These are phyloP conservation scores for Trisateles emortualis DNA, from an alignment of 2,888 invertebrate species.

Conservation along the genomic window DNA sequence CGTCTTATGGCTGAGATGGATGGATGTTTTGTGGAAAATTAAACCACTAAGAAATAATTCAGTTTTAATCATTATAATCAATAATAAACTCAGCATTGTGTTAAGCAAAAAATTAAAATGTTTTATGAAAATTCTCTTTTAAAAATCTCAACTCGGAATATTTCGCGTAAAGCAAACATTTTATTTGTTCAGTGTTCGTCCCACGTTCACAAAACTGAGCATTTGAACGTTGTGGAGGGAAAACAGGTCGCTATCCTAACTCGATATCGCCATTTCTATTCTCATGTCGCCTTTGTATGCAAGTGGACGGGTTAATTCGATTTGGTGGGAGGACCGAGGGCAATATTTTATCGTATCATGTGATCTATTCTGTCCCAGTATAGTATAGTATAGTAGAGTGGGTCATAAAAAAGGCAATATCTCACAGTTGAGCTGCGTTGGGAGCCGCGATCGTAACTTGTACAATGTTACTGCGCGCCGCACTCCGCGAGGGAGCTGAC, in stretches of 20 bases:
- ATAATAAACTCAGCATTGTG: too few relatives aligned
- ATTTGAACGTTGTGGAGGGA: conserved; percentile 64
- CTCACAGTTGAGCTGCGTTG: conserved; percentile 84
- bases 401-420: conserved; percentile 86
- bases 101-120: too few relatives aligned
- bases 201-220: conserved; percentile 52
- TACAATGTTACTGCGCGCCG: conserved; percentile 83
- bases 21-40: too few relatives aligned
- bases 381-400: conserved; percentile 84
- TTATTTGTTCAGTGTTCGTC: conserved; percentile 55
- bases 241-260: conserved; percentile 77
- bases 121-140: conserved; percentile 28
- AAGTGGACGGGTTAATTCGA: conserved; percentile 87
- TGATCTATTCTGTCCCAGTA: conserved; percentile 84
- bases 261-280: conserved; percentile 82
- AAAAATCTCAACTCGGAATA: conserved; percentile 37
- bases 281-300: conserved; percentile 83
- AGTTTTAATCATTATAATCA: too few relatives aligned
- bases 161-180: conserved; percentile 51
- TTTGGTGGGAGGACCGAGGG: conserved; percentile 81
- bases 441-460: conserved; percentile 83
- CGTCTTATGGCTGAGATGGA: too few relatives aligned
- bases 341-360: conserved; percentile 86
- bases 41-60: too few relatives aligned
- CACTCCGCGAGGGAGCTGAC: conserved; percentile 70